Percentiles rank a stretch among this genome's conserved stretches.
These are phyloP conservation scores for Zonotrichia leucophrys DNA, from an alignment of 2,113 vertebrate genomes.

Conservation along the genomic window DNA sequence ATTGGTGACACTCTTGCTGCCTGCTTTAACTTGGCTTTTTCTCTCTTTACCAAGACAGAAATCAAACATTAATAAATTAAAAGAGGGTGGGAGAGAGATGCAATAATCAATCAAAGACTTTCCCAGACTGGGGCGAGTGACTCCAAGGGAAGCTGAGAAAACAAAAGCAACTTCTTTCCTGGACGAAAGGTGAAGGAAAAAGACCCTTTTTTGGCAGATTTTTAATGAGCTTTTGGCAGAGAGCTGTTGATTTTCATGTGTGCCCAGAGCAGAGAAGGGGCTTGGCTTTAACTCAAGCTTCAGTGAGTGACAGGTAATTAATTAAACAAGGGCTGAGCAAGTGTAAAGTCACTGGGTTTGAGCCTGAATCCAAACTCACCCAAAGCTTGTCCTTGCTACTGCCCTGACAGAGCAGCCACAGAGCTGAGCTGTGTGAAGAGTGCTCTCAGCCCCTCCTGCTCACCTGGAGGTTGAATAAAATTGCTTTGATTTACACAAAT, in stretches of 20 bases:
- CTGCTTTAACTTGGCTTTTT: neutral
- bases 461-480: neutral
- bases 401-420: neutral
- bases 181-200: neutral
- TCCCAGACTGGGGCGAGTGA: neutral
- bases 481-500: neutral
- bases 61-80: neutral
- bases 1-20: neutral
- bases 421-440: neutral
- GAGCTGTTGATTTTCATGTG: neutral
- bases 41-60: neutral
- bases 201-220: neutral
- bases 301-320: neutral
- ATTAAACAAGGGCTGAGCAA: neutral
- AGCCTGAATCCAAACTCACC: neutral
- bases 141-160: neutral
- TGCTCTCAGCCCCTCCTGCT: neutral
- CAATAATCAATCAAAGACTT: neutral
- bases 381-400: fast-evolving
- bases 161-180: neutral
- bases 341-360: neutral
- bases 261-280: neutral
- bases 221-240: neutral
- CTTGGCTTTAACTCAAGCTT: neutral
- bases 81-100: neutral